These are phyloP conservation scores for Melikaiella ostensackeni DNA, from an alignment of 2,888 invertebrate genomes.

Conservation along the genomic window DNA sequence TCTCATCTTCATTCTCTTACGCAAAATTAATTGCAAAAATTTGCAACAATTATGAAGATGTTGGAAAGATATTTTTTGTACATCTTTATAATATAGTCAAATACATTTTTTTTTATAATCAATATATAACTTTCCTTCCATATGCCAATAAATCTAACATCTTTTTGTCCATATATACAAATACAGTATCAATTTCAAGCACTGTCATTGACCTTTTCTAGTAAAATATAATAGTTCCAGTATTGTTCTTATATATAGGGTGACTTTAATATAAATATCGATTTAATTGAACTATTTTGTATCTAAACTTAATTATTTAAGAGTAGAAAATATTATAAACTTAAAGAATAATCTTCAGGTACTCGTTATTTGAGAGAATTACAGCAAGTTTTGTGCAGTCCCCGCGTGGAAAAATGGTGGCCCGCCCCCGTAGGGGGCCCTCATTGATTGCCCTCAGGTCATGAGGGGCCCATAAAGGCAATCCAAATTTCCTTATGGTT, in stretches of 20 bases:
- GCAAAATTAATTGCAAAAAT: background rate
- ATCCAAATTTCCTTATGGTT: too few relatives aligned
- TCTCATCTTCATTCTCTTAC: background rate
- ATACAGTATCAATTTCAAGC: background rate
- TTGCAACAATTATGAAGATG: background rate
- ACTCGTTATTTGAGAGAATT: constrained; percentile 25
- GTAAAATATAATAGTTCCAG: too few relatives aligned
- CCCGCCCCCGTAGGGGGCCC: too few relatives aligned
- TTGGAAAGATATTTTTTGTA: background rate
- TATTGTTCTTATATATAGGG: too few relatives aligned
- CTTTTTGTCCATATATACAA: background rate
- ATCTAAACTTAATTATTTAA: background rate
- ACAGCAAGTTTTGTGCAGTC: constrained; percentile 16
- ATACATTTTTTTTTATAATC: too few relatives aligned
- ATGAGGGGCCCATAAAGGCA: too few relatives aligned
- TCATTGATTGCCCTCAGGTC: too few relatives aligned
- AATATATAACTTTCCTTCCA: background rate
- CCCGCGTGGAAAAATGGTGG: too few relatives aligned
- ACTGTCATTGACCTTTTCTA: background rate
- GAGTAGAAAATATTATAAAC: constrained; percentile 20
- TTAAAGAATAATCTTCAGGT: constrained; percentile 24
- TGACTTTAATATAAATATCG: too few relatives aligned
- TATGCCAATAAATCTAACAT: background rate
- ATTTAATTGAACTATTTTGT: background rate
- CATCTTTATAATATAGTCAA: background rate